phyloP scores from a whole-genome alignment of 2,113 vertebrate species.

The Madoqua kirkii region DNA sequence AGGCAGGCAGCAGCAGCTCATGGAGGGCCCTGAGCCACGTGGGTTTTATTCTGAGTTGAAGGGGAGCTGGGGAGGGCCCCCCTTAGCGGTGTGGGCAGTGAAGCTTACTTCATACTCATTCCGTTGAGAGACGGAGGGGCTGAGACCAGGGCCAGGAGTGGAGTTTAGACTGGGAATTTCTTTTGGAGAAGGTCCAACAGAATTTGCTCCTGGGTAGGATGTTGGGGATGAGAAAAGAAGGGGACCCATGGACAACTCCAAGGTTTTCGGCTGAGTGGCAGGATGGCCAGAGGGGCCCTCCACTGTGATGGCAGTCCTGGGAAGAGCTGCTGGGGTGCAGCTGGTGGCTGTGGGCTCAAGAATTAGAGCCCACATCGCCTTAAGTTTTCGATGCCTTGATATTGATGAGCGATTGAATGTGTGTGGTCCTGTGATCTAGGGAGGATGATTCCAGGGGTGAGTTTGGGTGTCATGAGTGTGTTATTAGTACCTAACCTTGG shows the following conservation, averaged over 20 bases:
- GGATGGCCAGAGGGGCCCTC: neutral
- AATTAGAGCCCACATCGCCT: accelerated
- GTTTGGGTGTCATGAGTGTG: neutral
- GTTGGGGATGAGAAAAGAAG: neutral
- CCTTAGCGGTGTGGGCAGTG: neutral
- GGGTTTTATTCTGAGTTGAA: neutral
- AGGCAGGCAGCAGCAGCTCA: neutral
- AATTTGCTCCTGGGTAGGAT: neutral
- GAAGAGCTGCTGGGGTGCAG: accelerated
- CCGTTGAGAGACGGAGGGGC: neutral
- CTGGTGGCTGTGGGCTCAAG: accelerated
- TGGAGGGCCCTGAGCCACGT: accelerated
- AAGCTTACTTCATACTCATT: accelerated
- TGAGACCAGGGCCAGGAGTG: neutral
- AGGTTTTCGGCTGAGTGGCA: accelerated
- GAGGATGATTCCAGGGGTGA: neutral
- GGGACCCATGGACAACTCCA: neutral
- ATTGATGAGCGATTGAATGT: accelerated
- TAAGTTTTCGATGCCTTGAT: neutral
- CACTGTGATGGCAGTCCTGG: neutral
- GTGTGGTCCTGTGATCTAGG: neutral
- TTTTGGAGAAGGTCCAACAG: neutral
- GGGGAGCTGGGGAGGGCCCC: too few species aligned
- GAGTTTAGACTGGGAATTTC: neutral
- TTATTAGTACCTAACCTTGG: neutral